A percentile compares a stretch with the other conserved stretches of the same genome.
phyloP scores from a whole-genome alignment of 1,140 invertebrate species.

The Trichogramma pretiosum region DNA sequence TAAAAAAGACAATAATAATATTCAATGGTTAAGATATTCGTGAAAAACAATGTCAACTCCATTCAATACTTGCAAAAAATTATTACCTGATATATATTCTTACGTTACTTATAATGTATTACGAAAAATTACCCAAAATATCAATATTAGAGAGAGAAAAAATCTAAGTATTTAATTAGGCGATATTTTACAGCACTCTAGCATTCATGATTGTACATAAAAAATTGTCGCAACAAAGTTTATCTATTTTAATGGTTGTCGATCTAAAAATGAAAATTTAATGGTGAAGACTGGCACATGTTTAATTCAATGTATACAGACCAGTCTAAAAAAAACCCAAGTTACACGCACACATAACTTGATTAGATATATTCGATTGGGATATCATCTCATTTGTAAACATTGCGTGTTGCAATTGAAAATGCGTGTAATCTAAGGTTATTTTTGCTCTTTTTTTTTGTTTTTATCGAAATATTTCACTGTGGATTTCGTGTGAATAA shows the following conservation, averaged over 20 bases:
- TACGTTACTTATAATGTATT: constrained; percentile 4
- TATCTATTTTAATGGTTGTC: no score
- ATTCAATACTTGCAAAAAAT: constrained; percentile 25
- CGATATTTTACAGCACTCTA: constrained; percentile 47
- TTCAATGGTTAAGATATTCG: constrained; percentile 11
- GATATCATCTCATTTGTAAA: no score
- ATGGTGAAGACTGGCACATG: no score
- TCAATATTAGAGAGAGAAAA: constrained; percentile 28
- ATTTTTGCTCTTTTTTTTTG: constrained; percentile 17
- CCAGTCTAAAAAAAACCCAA: no score
- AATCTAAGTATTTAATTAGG: constrained; percentile 43
- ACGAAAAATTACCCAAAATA: constrained; percentile 22
- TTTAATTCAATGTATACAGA: no score
- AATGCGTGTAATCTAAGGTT: no score
- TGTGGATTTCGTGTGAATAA: neutral
- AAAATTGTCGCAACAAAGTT: no score
- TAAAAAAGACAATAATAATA: constrained; percentile 9
- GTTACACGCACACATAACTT: no score
- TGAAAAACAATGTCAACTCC: constrained; percentile 28
- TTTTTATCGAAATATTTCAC: neutral
- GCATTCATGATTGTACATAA: constrained; percentile 38
- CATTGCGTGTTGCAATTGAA: no score
- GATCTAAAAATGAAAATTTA: no score
- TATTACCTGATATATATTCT: no score
- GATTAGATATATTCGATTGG: no score